Evolutionary conservation across 2,888 invertebrate species (phyloP), one percentile per base, ranked within the genome.

Genomic region (Melitaea athalia): DNA sequence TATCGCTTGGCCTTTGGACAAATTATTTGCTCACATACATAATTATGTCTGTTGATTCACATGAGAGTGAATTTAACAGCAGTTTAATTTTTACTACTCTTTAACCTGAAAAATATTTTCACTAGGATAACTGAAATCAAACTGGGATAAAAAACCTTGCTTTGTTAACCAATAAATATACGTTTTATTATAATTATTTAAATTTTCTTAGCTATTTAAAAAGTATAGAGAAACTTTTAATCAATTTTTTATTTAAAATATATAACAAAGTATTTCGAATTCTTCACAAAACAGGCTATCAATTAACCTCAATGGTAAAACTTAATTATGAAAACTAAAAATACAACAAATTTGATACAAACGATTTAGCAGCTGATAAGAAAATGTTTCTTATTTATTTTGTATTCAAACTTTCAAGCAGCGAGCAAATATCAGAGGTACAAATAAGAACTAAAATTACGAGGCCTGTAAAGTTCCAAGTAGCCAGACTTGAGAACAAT

Each of bases 401-500:
- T 70, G 71, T 63, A 68, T 66, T 55, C 70, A 59, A 71, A 71
- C 57, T 72, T 73, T 67, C 65, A 33, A 60, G 60, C 65, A 69
- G 66, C 68, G 63, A 75, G 72, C 68, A 72, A 73, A 75, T 71
- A 70, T 67, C 69, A 72, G 71, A 72, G 71, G 71, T 72, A 72
- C 69, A 73, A 73, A 73, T 72, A 69, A 73, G 71, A 72, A 71
- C 63, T 73, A 67, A 76, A 73, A 74, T 72, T 72, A 74, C 73
- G 73, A 73, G 75, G 73, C 74, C 73, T 73, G 73, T 71, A 72
- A 73, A 76, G 63, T 73, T 72, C 68, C 66, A 76, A 76, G 75
- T 76, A 75, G 74, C 76, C 73, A 76, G 75, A 76, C 76, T 76
- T 75, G 69, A 67, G 70, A 74, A 76, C 73, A 74, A 75, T 70